Base-by-base conservation (phyloP, 1,140 invertebrate genomes). In the Dolichoris vasculosae region DNA sequence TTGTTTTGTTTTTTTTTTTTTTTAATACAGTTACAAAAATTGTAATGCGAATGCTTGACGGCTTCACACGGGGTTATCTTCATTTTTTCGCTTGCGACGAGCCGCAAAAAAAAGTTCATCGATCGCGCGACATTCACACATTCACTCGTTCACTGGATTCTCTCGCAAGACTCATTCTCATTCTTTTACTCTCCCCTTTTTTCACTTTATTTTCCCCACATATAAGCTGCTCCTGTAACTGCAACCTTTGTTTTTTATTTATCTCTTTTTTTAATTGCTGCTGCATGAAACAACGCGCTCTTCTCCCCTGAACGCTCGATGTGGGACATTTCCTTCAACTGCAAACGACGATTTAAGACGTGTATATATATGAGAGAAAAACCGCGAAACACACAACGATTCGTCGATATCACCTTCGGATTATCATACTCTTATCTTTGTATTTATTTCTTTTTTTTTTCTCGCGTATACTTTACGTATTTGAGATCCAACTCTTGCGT, bases 11-110 rank as follows among this genome's bases (percentile, higher is more conserved):
- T 63, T 63, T 23, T 63, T 71, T 1, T 38, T 71, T 40, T 38
- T 71, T 71, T 83, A 91, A 92, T 92, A 93, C 88, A 91, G 89
- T 92, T 93, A 93, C 90, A 93, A 93, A 93, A 92, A 92, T 73
- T 86, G 81, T 80, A 78, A 79, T 86, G 85, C 76, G 81, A 92
- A 90, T 88, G 67, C 81, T 83, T 76, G 81, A 86, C 85, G 75
- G 85, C 76, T 86, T 87, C 85, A 83, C 51, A 83, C 75, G 85
- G 85, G 64, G 81, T 59, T 83, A 75, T 67, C 35, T 32, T 86
- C 51, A 48, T 83, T 46, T 77, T 83, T 83, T 79, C n/a, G 69
- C 46, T 78, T 77, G 80, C 76, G 38, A 69, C 85, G 67, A 79
- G 79, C 85, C 81, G 81, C 76, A 79, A 67, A 73, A 82, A 77